phyloP scores from a whole-genome alignment of 2,888 invertebrate genomes.

The Allacma fusca region DNA sequence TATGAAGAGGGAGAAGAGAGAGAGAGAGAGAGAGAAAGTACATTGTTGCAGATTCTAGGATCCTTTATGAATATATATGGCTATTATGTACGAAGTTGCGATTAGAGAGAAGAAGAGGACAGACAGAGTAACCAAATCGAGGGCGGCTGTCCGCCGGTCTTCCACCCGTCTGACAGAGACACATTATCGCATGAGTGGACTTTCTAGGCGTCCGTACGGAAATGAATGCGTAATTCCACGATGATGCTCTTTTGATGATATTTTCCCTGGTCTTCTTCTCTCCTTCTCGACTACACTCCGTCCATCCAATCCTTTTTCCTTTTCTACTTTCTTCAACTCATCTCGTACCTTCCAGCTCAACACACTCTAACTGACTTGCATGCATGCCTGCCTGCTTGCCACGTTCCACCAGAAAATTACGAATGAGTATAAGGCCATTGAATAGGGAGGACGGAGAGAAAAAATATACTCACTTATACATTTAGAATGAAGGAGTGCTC shows the following conservation, averaged over 20 bases:
- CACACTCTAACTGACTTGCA: slow-evolving; percentile 40
- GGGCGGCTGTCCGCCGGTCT: slow-evolving; percentile 39
- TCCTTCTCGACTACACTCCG: slow-evolving; percentile 21
- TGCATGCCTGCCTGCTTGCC: slow-evolving; percentile 40
- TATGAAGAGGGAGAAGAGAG: slow-evolving; percentile 3
- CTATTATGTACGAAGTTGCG: slow-evolving; percentile 16
- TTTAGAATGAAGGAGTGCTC: slow-evolving; percentile 9
- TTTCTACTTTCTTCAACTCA: slow-evolving; percentile 42
- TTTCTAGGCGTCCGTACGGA: slow-evolving; percentile 54
- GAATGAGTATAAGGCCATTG: not conserved
- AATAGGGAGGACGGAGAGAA: not conserved
- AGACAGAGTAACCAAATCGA: slow-evolving; percentile 41
- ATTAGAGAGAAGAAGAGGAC: slow-evolving; percentile 24
- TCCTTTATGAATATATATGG: slow-evolving; percentile 19
- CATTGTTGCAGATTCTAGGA: not conserved
- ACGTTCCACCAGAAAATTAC: not conserved
- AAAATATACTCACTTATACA: not conserved
- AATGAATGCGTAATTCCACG: slow-evolving; percentile 58
- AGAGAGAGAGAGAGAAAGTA: slow-evolving; percentile 25
- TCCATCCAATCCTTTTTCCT: slow-evolving; percentile 13
- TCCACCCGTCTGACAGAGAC: slow-evolving; percentile 57
- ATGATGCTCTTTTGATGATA: slow-evolving; percentile 44
- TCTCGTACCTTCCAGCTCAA: slow-evolving; percentile 46
- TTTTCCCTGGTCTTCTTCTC: slow-evolving; percentile 47
- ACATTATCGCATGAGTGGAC: slow-evolving; percentile 56